These are phyloP conservation scores for Epinephelus coioides DNA, from an alignment of 2,797 vertebrate species.

Conservation along the genomic window DNA sequence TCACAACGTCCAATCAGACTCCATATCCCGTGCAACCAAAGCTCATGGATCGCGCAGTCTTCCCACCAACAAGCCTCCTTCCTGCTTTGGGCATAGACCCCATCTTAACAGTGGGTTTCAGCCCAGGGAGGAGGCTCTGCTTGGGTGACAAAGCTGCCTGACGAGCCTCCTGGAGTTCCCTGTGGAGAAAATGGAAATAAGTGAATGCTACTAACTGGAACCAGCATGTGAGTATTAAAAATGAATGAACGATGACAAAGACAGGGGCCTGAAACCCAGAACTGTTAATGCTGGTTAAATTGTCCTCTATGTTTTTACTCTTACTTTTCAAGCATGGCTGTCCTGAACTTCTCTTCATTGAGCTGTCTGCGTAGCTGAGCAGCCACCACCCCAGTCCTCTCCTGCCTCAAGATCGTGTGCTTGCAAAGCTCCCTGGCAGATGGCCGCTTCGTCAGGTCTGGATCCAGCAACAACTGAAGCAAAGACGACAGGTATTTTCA, in stretches of 20 bases:
- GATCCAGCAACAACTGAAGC: conserved; percentile 89
- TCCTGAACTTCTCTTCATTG: conserved; percentile 93
- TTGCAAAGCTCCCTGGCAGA: conserved; percentile 90
- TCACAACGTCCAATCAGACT: conserved; percentile 21
- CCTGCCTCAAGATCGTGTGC: conserved; percentile 86
- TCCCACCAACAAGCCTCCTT: conserved; percentile 88
- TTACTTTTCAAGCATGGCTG: conserved; percentile 94
- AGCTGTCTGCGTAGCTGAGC: conserved; percentile 92
- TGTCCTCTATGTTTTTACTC: background rate
- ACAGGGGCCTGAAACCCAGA: background rate
- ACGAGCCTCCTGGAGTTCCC: conserved; percentile 92
- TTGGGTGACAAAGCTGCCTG: conserved; percentile 84
- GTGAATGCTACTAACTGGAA: background rate
- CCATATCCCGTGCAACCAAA: conserved; percentile 84
- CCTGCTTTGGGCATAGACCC: conserved; percentile 66
- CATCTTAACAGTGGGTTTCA: conserved; percentile 41
- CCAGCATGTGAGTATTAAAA: background rate
- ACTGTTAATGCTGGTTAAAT: background rate
- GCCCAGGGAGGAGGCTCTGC: conserved; percentile 51
- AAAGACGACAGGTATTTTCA: conserved; percentile 5
- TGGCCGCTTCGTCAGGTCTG: conserved; percentile 89
- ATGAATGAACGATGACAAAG: background rate
- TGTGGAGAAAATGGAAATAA: conserved; percentile 48
- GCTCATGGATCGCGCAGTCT: conserved; percentile 88
- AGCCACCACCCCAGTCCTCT: conserved; percentile 85